Evolutionary conservation across 2,113 vertebrate species (phyloP), one percentile per base, ranked within the genome.

Genomic region (Pedetes capensis): DNA sequence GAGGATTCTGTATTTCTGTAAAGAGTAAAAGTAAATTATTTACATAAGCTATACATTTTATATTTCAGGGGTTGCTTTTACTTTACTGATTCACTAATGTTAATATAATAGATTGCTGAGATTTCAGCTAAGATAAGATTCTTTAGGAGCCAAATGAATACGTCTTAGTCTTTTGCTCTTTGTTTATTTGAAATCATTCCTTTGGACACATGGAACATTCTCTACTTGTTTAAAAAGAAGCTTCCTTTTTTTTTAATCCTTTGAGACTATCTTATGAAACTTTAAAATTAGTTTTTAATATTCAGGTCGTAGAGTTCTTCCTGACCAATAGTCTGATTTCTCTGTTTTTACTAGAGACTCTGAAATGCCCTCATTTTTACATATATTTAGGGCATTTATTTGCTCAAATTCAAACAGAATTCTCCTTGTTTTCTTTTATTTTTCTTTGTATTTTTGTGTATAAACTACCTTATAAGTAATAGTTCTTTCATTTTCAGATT

Each of bases 401-500:
- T 89, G 42, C 44, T 76, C 2, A 89, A 64, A 23, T 94, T 91
- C 44, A 90, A 86, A 55, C 13, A 63, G 42, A 89, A 42, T 69
- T 95, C 16, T 71, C 27, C 11, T 63, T 81, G 5, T 84, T 79
- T 69, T 71, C 23, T 78, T 76, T 16, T 72, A n/a, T 61, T 39
- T 9, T 76, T 78, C 7, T 79, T 53, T 6, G 11, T 81, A 5
- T n/a, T 91, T 94, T 83, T 89, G 4, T 87, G 27, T 71, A 69
- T 82, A 93, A 53, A 53, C 14, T 66, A 66, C 27, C 69, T 78
- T 53, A 37, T 51, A n/a, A 94, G 49, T 90, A 72, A 11, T 8
- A 72, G 20, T 84, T 71, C 3, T 79, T 95, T 91, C 79, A 34
- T 88, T 95, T 96, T 86, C 3, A 76, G n/a, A 22, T 95, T 76